Evolutionary conservation across 2,888 invertebrate genomes (phyloP).

Genomic region (Ormyrus rosae): DNA sequence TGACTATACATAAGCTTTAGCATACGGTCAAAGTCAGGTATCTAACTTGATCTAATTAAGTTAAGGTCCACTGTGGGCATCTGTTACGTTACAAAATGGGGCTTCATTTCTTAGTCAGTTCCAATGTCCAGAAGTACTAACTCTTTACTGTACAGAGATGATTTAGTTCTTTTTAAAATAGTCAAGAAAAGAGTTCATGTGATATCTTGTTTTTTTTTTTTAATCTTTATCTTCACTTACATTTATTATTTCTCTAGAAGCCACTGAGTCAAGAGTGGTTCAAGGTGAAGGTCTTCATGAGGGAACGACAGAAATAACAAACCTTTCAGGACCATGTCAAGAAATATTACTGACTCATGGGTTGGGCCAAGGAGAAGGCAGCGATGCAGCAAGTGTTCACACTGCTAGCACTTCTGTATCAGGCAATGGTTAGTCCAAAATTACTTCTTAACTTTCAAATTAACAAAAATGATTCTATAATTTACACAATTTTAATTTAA

Average conservation of each 20-base stretch:
- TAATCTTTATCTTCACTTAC: conserved; percentile 1
- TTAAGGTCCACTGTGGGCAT: conserved; percentile 68
- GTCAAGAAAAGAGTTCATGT: conserved; percentile 6
- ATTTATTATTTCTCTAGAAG: conserved; percentile 61
- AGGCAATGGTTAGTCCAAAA: conserved; percentile 69
- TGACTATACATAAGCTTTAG: conserved; percentile 55
- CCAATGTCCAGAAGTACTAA: conserved; percentile 57
- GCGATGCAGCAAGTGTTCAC: conserved; percentile 72
- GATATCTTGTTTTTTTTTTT: conserved; percentile 11
- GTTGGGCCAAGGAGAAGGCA: conserved; percentile 63
- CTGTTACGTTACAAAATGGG: conserved; percentile 70
- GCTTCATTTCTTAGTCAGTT: conserved; percentile 68
- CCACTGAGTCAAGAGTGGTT: conserved; percentile 66
- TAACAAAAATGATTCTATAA: no score
- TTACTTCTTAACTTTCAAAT: neutral
- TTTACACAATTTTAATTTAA: no score
- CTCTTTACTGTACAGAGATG: conserved; percentile 41
- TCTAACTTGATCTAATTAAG: conserved; percentile 69
- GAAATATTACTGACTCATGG: conserved; percentile 50
- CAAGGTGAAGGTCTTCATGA: conserved; percentile 70
- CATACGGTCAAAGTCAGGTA: conserved; percentile 63
- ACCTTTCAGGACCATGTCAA: conserved; percentile 65
- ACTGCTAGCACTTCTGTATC: conserved; percentile 73
- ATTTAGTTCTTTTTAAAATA: conserved; percentile 15
- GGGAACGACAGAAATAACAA: conserved; percentile 64